Evolutionary conservation across 2,888 invertebrate genomes (phyloP), one percentile per base, ranked within the genome.

Genomic region (Kryphioiulus occultus): DNA sequence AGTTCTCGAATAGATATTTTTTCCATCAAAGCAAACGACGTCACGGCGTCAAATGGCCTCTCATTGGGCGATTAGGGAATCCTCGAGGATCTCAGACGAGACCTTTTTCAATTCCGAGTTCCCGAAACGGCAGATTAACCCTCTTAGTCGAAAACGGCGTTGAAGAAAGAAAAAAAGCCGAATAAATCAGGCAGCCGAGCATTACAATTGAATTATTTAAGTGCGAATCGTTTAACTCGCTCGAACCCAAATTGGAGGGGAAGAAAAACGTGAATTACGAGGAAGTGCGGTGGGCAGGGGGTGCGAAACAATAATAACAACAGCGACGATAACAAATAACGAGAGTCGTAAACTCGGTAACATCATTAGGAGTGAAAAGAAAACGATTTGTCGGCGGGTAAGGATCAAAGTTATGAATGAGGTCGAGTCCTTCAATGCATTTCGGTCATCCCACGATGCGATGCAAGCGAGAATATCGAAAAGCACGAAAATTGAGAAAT

Each of bases 351-450:
- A 47, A 47, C 47, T 47, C 47, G 47, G 59, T 4, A 59, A 59
- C 59, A 59, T 59, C 59, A 59, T 59, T 59, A 59, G 1, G 59
- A n/a, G n/a, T 59, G 59, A 59, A 59, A 59, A 59, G 59, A 59
- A 59, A 59, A 59, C 59, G 59, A 59, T 59, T 59, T 59, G 59
- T 59, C 19, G 59, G 59, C 22, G 59, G n/a, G 59, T 59, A 59
- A 59, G n/a, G 59, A 59, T 59, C 59, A 59, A 59, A 59, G 59
- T 59, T 59, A n/a, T 19, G 59, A 59, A 59, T 59, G n/a, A 22
- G 59, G 59, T 59, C n/a, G 59, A 59, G n/a, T 47, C 47, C 47
- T 47, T 47, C 39, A n/a, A n/a, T n/a, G n/a, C 39, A 39, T 47
- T 47, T 47, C 47, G 47, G 47, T 5, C 47, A 47, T 5, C 47